Base-by-base conservation (phyloP, 2,113 vertebrate genomes). In the Anarrhichthys ocellatus region DNA sequence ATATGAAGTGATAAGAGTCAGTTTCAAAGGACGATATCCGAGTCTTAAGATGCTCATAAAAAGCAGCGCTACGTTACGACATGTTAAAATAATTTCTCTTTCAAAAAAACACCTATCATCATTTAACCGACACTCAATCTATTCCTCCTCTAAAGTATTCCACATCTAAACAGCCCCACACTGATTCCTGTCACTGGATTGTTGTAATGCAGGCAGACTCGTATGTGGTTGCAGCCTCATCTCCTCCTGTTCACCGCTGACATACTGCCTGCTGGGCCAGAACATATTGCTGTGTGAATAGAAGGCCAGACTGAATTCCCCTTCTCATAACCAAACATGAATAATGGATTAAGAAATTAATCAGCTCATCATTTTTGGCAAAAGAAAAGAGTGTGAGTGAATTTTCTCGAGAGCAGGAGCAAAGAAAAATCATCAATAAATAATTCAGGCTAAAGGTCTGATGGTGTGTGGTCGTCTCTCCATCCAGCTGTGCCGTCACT, bases 341-440 rank as follows among this genome's bases (percentile, higher is more conserved):
- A 91, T 85, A 87, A 91, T 87, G 79, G 82, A 91, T 85, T 64
- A 15, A 54, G 63, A 87, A 74, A 88, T 88, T 83, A 89, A 87
- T 91, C 82, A 81, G 82, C 70, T 85, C 82, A 54, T 83, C 83
- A 5, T 83, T 84, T 66, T 44, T 15, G 42, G 20, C n/a, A 24
- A 50, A 11, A 48, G 6, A 32, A 61, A 50, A 63, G 36, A 64
- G n/a, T 9, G 54, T 0, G 58, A 70, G 58, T 29, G 78, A 34
- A 5, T 85, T 44, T 71, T 40, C 34, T 66, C 42, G 5, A 1
- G 9, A n/a, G 59, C 20, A 0, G 6, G 5, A 32, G 61, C 9
- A 24, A n/a, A 58, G 27, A 24, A n/a, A 27, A 58, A 15, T 13
- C 54, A 58, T 58, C n/a, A 58, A 27, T 58, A 27, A 1, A 14